Base-by-base conservation (phyloP, 2,797 vertebrate genomes). In the Amblyraja radiata region DNA sequence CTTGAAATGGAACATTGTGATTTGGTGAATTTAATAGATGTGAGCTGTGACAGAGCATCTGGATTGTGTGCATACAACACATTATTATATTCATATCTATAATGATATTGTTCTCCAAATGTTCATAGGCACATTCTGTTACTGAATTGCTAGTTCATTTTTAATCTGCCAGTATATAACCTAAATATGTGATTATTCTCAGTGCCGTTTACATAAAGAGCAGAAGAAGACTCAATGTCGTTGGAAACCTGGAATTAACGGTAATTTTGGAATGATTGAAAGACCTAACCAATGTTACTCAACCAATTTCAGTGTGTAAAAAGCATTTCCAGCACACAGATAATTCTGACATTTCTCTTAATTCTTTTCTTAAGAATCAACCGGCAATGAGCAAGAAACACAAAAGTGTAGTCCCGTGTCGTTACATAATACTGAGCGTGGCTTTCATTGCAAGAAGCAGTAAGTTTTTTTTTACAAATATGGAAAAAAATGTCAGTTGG, bases 121-220 rank as follows among this genome's bases (percentile, higher is more conserved):
- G 6, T 79, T 39, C 23, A 54, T 81, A 54, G 39, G 54, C 25
- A 84, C 11, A 28, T 61, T 58, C 1, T 28, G 11, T 25, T 84
- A 3, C 10, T 84, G 54, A n/a, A 84, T 84, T n/a, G 61, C 23
- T 58, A 13, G 28, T 84, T 84, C 8, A 13, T 28, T 54, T 83
- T 83, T 54, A 10, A 46, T 83, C 21, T 83, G 1, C 58, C 39
- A 46, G 8, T 23, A 54, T 83, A 25, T 46, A 84, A 84, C 58
- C 58, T 11, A 61, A 84, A 84, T 84, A 25, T 84, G 58, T 90
- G 32, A 71, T 90, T 90, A 68, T 90, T 90, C 65, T 39, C 39
- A 90, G 65, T 39, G 6, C 6, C 6, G 2, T 39, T 21, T 18
- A 6, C n/a, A 63, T 90, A 39, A 90, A 90, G 36, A 25, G 28